A percentile compares a stretch with the other conserved stretches of the same genome.
Conservation (phyloP, 2,888 invertebrate species). For the Melitaea athalia region DNA sequence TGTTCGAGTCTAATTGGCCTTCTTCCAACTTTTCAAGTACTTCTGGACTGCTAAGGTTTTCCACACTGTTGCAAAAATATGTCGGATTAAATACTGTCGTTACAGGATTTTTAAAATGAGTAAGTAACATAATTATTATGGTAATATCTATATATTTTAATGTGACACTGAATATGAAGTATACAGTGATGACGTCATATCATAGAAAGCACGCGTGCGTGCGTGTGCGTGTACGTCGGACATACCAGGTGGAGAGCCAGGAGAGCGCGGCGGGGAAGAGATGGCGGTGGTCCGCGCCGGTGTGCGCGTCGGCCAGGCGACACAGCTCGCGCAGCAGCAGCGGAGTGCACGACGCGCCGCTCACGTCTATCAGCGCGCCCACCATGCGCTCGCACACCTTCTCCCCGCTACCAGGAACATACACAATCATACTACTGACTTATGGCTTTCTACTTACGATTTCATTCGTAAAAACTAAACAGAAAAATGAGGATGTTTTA, state of each 20-base stretch:
- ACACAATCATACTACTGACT: background rate
- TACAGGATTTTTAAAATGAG: too few species aligned
- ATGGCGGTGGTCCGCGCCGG: constrained; percentile 89
- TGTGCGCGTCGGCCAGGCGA: constrained; percentile 90
- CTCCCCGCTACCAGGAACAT: constrained; percentile 41
- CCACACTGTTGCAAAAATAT: constrained; percentile 56
- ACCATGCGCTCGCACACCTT: constrained; percentile 71
- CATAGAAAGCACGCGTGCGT: too few species aligned
- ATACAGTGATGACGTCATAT: too few species aligned
- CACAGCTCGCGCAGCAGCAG: constrained; percentile 73
- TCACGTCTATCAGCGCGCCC: constrained; percentile 67
- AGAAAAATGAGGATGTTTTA: too few species aligned
- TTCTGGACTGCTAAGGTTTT: constrained; percentile 67
- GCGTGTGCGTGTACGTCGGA: constrained; percentile 20
- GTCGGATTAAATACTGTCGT: background rate
- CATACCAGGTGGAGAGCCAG: constrained; percentile 90
- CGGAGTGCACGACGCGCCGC: constrained; percentile 69
- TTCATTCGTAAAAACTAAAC: too few species aligned
- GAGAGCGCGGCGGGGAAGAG: constrained; percentile 90
- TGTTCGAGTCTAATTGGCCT: constrained; percentile 68
- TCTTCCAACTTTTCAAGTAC: constrained; percentile 73
- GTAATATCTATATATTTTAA: too few species aligned
- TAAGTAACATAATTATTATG: too few species aligned
- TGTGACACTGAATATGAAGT: too few species aligned
- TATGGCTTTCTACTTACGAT: too few species aligned